Conservation (phyloP, 2,888 invertebrate genomes). For the Stenichneumon culpator region DNA sequence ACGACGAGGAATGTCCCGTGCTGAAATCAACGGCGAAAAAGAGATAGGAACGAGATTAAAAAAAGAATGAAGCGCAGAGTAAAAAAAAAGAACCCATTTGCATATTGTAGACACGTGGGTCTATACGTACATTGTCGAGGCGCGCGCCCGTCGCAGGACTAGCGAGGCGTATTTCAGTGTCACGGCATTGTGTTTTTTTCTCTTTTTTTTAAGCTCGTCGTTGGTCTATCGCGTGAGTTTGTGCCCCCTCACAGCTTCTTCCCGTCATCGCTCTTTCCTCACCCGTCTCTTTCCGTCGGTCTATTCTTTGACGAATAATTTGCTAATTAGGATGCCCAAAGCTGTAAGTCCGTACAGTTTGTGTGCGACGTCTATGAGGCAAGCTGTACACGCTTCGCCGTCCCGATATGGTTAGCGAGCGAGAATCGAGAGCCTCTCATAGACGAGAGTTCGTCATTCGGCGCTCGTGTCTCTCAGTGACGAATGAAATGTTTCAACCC, state of each 20-base stretch:
- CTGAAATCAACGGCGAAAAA: not conserved
- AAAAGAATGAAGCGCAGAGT: not conserved
- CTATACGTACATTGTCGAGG: not conserved
- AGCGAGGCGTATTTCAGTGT: conserved; percentile 9
- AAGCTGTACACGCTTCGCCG: too few relatives aligned
- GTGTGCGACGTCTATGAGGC: too few relatives aligned
- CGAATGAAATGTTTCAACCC: conserved; percentile 28
- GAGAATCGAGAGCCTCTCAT: not conserved
- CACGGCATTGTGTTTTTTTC: conserved; percentile 8
- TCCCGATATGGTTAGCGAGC: not conserved
- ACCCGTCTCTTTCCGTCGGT: not conserved
- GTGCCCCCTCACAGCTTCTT: not conserved
- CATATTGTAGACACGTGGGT: not conserved
- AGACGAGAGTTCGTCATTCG: conserved; percentile 2
- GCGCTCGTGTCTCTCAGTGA: not conserved
- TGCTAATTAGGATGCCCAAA: conserved; percentile 41
- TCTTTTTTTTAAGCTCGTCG: conserved; percentile 3
- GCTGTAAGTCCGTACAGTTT: not conserved
- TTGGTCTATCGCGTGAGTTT: conserved; percentile 1
- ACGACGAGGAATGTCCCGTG: not conserved
- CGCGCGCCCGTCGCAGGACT: not conserved
- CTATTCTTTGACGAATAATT: conserved; percentile 14
- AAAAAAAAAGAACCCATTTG: not conserved
- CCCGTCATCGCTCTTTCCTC: not conserved
- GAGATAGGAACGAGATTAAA: not conserved